These are phyloP conservation scores for Catocala fraxini DNA, from an alignment of 2,888 invertebrate species.

Conservation along the genomic window DNA sequence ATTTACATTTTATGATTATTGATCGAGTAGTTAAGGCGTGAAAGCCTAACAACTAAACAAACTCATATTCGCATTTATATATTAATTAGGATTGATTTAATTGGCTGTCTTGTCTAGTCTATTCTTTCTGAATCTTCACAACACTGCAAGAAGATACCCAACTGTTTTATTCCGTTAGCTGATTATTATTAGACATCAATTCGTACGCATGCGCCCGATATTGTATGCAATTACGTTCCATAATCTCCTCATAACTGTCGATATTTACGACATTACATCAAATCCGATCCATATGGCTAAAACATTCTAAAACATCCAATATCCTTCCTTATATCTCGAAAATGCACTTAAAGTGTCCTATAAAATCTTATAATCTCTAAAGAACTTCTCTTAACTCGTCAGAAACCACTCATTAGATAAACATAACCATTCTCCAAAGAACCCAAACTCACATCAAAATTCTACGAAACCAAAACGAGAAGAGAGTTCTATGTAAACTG, in stretches of 20 bases:
- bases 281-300: constrained; percentile 31
- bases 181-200: too few relatives aligned
- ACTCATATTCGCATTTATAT: too few relatives aligned
- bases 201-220: neutral
- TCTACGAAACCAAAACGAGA: neutral
- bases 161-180: too few relatives aligned
- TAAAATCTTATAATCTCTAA: too few relatives aligned
- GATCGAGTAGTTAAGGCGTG: too few relatives aligned
- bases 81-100: too few relatives aligned
- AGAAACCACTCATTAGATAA: constrained; percentile 36
- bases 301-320: constrained; percentile 23
- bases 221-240: too few relatives aligned
- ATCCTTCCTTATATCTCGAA: constrained; percentile 26
- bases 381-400: constrained; percentile 23
- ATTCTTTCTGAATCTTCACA: too few relatives aligned
- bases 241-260: constrained; percentile 5
- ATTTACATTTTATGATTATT: too few relatives aligned
- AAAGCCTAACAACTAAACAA: too few relatives aligned
- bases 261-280: constrained; percentile 22
- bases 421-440: constrained; percentile 13
- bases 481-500: constrained; percentile 18
- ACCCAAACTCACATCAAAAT: neutral
- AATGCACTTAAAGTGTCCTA: constrained; percentile 40
- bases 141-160: too few relatives aligned
- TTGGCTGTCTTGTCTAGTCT: too few relatives aligned